Conservation (phyloP, 2,888 invertebrate species). For the Clitarchus hookeri region DNA sequence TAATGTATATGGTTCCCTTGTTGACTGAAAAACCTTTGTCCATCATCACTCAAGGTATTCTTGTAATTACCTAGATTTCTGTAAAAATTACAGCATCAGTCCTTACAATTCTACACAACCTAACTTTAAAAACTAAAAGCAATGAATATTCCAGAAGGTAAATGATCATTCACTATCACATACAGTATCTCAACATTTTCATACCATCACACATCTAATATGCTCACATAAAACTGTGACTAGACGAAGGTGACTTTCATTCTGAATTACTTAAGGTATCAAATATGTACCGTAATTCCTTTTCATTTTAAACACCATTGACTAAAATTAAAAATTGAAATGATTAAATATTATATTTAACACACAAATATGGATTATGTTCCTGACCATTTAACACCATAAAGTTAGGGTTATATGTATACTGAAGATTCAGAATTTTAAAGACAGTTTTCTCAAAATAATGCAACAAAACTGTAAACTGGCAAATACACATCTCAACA, state of each 20-base stretch:
- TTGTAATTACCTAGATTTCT: not conserved
- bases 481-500: too few species aligned
- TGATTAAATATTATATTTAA: too few species aligned
- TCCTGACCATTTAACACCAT: too few species aligned
- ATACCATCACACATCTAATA: not conserved
- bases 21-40: not conserved
- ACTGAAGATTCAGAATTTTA: too few species aligned
- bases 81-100: not conserved
- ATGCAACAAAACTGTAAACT: too few species aligned
- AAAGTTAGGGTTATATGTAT: too few species aligned
- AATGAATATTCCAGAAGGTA: not conserved
- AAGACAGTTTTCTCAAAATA: too few species aligned
- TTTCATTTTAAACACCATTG: too few species aligned
- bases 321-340: too few species aligned
- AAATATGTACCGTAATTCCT: too few species aligned
- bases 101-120: not conserved
- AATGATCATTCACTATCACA: not conserved
- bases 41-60: not conserved
- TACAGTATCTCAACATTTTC: not conserved
- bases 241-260: slow-evolving; percentile 2
- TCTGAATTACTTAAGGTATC: not conserved
- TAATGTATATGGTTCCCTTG: not conserved
- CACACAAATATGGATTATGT: too few species aligned
- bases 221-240: slow-evolving; percentile 10
- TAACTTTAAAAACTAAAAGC: not conserved